Evolutionary conservation across 64 coral and sea anemone species (phyloP), one percentile per base, ranked within the genome.

Genomic region (Montipora sp.): DNA sequence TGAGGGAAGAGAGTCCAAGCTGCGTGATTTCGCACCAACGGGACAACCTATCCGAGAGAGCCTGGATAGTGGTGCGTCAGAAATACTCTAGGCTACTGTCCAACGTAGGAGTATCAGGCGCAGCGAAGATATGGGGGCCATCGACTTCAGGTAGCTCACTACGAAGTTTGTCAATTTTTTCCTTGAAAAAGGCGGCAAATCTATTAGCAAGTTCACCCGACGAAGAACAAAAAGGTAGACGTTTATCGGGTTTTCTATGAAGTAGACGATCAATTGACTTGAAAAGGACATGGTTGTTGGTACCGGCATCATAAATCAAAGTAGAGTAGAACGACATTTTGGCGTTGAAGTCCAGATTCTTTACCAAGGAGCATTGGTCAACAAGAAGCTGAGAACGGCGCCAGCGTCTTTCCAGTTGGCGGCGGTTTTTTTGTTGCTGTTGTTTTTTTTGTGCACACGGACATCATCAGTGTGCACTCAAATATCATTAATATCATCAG

Each of bases 181-280:
- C 67, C n/a, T 70, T 70, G 67, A 70, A 70, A 70, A 70, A 70
- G 67, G 67, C 67, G 67, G 67, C 57, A 70, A 70, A 70, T 70
- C 67, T 70, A 16, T 70, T 70, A 70, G 67, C 67, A 70, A 70
- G 67, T 18, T 70, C 12, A 70, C 13, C 67, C n/a, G 19, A 70
- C 67, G n/a, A 70, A 27, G 27, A 27, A 27, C 27, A 27, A 27
- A 10, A 63, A 16, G 59, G 59, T 63, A 63, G 59, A 63, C 59
- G 59, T 63, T 63, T 63, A 63, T 63, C 59, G 15, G 59, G 59
- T 63, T 63, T 63, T 63, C 59, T 63, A 10, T 63, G 59, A 63
- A 63, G 15, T 2, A 16, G 59, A 63, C 59, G 59, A 63, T 63
- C 59, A 63, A 63, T 63, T 63, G 59, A 10, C 59, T 63, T 63